phyloP scores from a whole-genome alignment of 2,797 vertebrate species.

The Sebastes variabilis region DNA sequence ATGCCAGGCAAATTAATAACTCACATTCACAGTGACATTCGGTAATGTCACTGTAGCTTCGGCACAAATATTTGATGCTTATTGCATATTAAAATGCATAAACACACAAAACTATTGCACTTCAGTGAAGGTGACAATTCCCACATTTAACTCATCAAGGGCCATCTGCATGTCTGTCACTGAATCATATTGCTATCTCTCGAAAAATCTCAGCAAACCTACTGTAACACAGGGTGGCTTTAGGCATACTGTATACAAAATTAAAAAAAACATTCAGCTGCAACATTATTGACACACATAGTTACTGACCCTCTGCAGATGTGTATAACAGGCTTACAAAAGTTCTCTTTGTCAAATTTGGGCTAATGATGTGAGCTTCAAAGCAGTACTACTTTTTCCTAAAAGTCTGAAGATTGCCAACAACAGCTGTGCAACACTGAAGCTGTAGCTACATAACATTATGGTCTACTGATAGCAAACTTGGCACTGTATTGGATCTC shows the following conservation, averaged over 20 bases:
- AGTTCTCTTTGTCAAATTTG: background rate
- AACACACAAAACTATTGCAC: background rate
- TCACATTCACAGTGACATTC: background rate
- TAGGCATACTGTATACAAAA: background rate
- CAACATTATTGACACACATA: background rate
- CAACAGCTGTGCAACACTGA: background rate
- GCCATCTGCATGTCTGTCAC: slow-evolving; percentile 18
- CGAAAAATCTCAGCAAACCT: background rate
- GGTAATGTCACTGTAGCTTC: background rate
- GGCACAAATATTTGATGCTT: background rate
- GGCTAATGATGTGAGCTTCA: background rate
- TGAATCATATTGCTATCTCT: slow-evolving; percentile 25
- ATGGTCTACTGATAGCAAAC: background rate
- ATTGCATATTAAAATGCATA: background rate
- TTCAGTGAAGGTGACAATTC: slow-evolving; percentile 27
- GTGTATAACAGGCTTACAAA: no score
- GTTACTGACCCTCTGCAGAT: background rate
- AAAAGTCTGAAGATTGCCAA: background rate
- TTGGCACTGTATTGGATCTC: background rate
- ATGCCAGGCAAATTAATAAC: background rate
- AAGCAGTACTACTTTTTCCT: background rate
- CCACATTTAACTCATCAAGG: slow-evolving; percentile 22
- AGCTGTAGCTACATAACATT: background rate
- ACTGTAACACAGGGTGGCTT: background rate
- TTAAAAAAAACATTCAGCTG: background rate